Conservation (phyloP, 2,888 invertebrate species). For the Anthrax anthrax region DNA sequence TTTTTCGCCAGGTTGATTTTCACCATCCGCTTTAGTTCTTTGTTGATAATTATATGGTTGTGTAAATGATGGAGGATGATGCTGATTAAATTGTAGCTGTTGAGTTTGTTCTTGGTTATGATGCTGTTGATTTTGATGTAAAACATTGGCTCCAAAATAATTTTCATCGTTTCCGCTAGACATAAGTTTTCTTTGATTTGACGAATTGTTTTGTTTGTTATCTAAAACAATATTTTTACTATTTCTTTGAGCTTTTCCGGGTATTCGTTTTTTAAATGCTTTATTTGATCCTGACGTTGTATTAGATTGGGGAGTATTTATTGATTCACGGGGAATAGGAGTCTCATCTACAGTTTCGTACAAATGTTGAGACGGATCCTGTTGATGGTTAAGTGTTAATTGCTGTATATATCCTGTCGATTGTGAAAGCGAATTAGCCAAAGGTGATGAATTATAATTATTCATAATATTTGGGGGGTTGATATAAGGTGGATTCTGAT, state of each 20-base stretch:
- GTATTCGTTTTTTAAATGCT: conserved; percentile 7
- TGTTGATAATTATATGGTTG: conserved; percentile 10
- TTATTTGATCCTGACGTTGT: background rate
- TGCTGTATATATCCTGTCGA: background rate
- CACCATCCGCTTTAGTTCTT: conserved; percentile 24
- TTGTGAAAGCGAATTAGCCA: background rate
- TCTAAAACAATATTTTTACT: conserved; percentile 7
- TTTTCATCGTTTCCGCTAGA: conserved; percentile 6
- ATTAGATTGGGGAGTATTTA: background rate
- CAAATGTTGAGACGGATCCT: conserved; percentile 7
- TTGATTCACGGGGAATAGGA: background rate
- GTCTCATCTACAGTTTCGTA: conserved; percentile 8
- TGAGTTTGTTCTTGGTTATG: conserved; percentile 1
- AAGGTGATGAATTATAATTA: conserved; percentile 4
- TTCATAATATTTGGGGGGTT: background rate
- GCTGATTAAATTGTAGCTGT: background rate
- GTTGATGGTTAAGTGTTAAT: background rate
- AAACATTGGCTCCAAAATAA: conserved; percentile 3
- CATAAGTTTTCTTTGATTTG: conserved; percentile 6
- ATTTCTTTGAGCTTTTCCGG: conserved; percentile 4
- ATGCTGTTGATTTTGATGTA: conserved; percentile 6
- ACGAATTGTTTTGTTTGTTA: conserved; percentile 6
- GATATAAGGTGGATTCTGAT: background rate
- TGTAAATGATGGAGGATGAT: background rate
- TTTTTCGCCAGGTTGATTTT: conserved; percentile 15